Evolutionary conservation across 2,888 invertebrate species (phyloP).

Genomic region (Drosophila vallismaia): DNA sequence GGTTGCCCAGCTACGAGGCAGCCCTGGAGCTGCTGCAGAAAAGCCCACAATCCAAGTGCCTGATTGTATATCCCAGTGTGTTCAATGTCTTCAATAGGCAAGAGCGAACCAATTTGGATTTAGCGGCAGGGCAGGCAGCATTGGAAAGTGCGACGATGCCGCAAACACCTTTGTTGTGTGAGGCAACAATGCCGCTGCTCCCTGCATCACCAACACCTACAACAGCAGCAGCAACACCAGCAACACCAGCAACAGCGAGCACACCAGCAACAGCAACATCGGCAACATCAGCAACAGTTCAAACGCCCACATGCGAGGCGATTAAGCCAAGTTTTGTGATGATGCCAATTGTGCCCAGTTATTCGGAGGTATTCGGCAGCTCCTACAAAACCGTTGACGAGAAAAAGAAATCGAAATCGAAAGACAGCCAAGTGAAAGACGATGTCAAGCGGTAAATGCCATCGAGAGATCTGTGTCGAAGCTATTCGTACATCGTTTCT

Average conservation of each 20-base stretch:
- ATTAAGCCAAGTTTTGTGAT: slow-evolving; percentile 61
- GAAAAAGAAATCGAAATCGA: slow-evolving; percentile 57
- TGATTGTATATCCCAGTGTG: slow-evolving; percentile 82
- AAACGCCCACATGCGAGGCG: slow-evolving; percentile 60
- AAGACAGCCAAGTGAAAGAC: slow-evolving; percentile 44
- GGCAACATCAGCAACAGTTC: slow-evolving; percentile 25
- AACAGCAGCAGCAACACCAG: slow-evolving; percentile 27
- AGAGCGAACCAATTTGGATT: slow-evolving; percentile 66
- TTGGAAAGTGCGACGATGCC: slow-evolving; percentile 33
- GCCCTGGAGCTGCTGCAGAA: slow-evolving; percentile 86
- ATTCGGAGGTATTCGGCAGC: slow-evolving; percentile 69
- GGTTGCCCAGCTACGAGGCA: slow-evolving; percentile 87
- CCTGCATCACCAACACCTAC: slow-evolving; percentile 24
- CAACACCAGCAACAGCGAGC: slow-evolving; percentile 31
- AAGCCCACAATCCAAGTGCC: slow-evolving; percentile 78
- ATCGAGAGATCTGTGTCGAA: slow-evolving; percentile 2
- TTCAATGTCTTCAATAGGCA: slow-evolving; percentile 80
- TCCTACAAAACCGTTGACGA: slow-evolving; percentile 62
- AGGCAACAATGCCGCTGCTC: slow-evolving; percentile 40
- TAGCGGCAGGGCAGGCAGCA: slow-evolving; percentile 42
- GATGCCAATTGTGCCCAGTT: slow-evolving; percentile 67
- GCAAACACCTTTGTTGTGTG: slow-evolving; percentile 40
- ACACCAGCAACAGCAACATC: slow-evolving; percentile 19
- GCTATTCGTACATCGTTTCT: slow-evolving; percentile 2
- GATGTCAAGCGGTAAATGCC: slow-evolving; percentile 58